Evolutionary conservation across 2,113 vertebrate genomes (phyloP).

Genomic region (Procavia capensis): DNA sequence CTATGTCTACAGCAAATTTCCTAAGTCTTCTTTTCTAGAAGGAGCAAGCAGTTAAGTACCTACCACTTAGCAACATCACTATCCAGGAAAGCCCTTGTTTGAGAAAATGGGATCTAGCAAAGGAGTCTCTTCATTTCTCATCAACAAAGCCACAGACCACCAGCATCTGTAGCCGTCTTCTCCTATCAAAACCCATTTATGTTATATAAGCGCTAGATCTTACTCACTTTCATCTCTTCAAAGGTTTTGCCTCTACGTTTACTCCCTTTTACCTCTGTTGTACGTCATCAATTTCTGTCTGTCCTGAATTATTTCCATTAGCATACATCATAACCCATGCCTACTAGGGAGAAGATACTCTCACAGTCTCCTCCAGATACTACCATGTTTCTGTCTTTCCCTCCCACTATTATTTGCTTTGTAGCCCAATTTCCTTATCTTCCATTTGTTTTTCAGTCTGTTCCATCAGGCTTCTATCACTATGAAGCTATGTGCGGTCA

Average conservation of each 20-base stretch:
- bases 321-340: neutral
- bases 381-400: neutral
- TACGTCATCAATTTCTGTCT: neutral
- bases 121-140: neutral
- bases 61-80: neutral
- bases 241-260: neutral
- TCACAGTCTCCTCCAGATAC: neutral
- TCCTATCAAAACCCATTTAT: neutral
- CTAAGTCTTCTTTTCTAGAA: neutral
- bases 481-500: too few relatives aligned
- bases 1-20: neutral
- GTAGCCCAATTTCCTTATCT: neutral
- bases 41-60: neutral
- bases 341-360: neutral
- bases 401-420: neutral
- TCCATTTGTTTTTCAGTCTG: neutral
- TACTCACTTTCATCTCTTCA: neutral
- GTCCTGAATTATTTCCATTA: neutral
- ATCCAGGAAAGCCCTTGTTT: neutral
- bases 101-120: neutral
- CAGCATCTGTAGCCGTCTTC: neutral
- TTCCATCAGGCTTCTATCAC: neutral
- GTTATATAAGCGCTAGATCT: neutral
- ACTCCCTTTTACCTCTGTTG: neutral
- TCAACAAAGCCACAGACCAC: neutral